Conservation (phyloP, 92 coral and sea anemone genomes). For the Montipora capitata region DNA sequence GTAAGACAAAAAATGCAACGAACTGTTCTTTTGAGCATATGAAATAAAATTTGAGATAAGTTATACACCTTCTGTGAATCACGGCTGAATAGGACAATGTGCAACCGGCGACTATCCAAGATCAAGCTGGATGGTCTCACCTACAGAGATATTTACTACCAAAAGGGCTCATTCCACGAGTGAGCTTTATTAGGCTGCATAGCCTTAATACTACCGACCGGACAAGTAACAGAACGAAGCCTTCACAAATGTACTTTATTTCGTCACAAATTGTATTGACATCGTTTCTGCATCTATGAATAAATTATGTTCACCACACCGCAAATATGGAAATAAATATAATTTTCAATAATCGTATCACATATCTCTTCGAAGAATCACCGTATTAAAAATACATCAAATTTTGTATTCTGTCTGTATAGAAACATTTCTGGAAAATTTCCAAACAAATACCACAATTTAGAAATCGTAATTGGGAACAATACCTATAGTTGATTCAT, state of each 20-base stretch:
- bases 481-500: neutral
- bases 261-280: conserved; percentile 22
- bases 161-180: no score
- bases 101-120: no score
- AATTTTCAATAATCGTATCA: neutral
- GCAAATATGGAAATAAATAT: conserved; percentile 8
- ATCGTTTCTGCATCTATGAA: neutral
- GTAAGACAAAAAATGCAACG: no score
- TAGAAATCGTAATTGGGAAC: neutral
- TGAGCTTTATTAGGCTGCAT: no score
- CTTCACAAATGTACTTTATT: neutral
- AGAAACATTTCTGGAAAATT: neutral
- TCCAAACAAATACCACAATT: neutral
- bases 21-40: no score
- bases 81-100: no score
- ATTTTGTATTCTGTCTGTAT: neutral
- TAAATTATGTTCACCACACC: neutral
- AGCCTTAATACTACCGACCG: neutral
- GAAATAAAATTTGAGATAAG: no score
- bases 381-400: conserved; percentile 18
- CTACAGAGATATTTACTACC: no score
- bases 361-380: neutral
- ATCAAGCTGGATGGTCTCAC: no score
- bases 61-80: no score
- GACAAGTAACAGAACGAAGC: neutral